Percentiles rank a stretch among this genome's conserved stretches.
phyloP scores from a whole-genome alignment of 2,888 invertebrate species.

The Sminthurides aquaticus region DNA sequence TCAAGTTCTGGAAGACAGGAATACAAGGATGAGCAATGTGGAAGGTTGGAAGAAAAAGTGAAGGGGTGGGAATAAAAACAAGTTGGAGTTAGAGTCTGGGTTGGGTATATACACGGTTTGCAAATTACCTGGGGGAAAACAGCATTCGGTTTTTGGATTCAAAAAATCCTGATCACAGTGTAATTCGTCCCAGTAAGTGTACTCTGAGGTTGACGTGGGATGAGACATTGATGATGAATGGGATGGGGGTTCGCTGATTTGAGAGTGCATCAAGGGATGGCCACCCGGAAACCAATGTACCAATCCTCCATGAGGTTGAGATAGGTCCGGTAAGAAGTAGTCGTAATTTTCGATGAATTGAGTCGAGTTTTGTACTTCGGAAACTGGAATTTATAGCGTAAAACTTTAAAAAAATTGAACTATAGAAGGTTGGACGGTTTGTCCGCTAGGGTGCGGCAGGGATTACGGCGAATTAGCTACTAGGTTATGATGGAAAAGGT shows the following conservation, averaged over 20 bases:
- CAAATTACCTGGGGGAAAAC: neutral
- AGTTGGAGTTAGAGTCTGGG: too few species aligned
- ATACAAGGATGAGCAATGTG: too few species aligned
- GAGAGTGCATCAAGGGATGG: slow-evolving; percentile 4
- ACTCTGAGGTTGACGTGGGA: slow-evolving; percentile 6
- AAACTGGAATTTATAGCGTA: slow-evolving; percentile 25
- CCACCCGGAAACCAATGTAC: slow-evolving; percentile 6
- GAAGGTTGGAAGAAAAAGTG: too few species aligned
- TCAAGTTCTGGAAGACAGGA: slow-evolving; percentile 34
- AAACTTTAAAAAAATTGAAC: slow-evolving; percentile 1
- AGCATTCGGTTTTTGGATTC: neutral
- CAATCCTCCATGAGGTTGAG: neutral
- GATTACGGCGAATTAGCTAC: too few species aligned
- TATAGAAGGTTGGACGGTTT: too few species aligned
- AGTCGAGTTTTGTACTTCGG: slow-evolving; percentile 30
- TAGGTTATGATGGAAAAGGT: too few species aligned
- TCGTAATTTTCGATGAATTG: slow-evolving; percentile 36
- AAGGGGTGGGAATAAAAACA: too few species aligned
- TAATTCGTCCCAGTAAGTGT: slow-evolving; percentile 36
- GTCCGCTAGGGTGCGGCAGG: too few species aligned
- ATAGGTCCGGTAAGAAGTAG: neutral
- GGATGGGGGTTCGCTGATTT: slow-evolving; percentile 5
- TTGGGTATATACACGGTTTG: too few species aligned
- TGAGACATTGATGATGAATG: slow-evolving; percentile 11
- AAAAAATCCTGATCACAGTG: slow-evolving; percentile 35